Base-by-base conservation (phyloP, 1,140 invertebrate genomes). In the Amyelois transitella region DNA sequence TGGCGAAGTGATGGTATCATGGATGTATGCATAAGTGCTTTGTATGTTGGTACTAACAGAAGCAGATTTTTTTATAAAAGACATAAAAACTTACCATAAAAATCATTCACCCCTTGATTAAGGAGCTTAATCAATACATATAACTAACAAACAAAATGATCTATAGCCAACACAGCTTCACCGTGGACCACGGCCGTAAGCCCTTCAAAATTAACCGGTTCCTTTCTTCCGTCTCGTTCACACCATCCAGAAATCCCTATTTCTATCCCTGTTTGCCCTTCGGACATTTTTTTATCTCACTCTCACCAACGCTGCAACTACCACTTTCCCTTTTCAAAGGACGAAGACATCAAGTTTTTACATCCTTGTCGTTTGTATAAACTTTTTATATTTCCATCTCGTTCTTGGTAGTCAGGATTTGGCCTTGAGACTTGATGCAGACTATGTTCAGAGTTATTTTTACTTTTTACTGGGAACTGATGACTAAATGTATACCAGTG, bases 311-410 rank as follows among this genome's bases (percentile, higher is more conserved):
- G 76, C 66, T 70, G 48, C 56, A 72, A 75, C 72, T 79, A 85
- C 81, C 81, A 87, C 84, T 86, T 87, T 87, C 84, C 84, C 84
- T 87, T 87, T 87, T 87, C 63, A 87, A 87, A 87, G 84, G 81
- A 87, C 84, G 84, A 87, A 87, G 82, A 85, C 77, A 81, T 73
- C 64, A 59, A 24, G 44, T 25, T 60, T n/a, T 5, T 25, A 8
- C 52, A 21, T 82, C 77, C 45, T 59, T 58, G 2, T 83, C 58
- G 4, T 19, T 0, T 66, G 1, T 20, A 5, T n/a, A 2, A 7
- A 3, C 0, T 8, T 18, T 50, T 22, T 25, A 25, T 75, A 69
- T 69, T 10, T 66, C 7, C 22, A 53, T 84, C 69, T 65, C 66
- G 56, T 5, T 80, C 65, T n/a, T 58, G 62, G 64, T 73, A 81